Base-by-base conservation (phyloP, 2,888 invertebrate genomes). In the Trypoxylon attenuatum region DNA sequence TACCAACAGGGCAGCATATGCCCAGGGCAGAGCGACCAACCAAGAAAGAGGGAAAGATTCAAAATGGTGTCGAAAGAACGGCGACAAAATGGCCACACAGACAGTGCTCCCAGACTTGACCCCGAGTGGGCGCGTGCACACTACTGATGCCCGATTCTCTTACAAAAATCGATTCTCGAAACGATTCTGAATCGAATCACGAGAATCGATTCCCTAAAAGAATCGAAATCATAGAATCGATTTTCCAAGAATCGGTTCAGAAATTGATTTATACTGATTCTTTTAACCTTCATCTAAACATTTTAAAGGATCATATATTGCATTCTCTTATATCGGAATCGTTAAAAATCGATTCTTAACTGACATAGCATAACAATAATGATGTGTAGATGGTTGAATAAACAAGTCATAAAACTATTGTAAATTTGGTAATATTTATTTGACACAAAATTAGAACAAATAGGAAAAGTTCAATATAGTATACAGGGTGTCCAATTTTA, bases 131-230 rank as follows among this genome's bases (percentile, higher is more conserved):
- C n/a, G n/a, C n/a, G n/a, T n/a, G n/a, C n/a, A n/a, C n/a, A 25
- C 13, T 56, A 52, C 19, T 19, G 58, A 25, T 59, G 46, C 52
- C 45, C 39, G 22, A 59, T 59, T 59, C 25, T 59, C n/a, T 27
- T 42, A 13, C 1, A 33, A 43, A 15, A 52, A 43, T 51, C 43
- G 57, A 51, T 58, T 43, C 15, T 50, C 23, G 43, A 52, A 43
- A 52, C 45, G 51, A 52, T 42, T 15, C 45, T 38, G 15, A 53
- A 58, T 52, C 39, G 42, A 57, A 29, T 41, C 5, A 6, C 25
- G 41, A 19, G 19, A 25, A 25, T 8, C 25, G 25, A 25, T 25
- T 25, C 25, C 25, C 25, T 25, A 25, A 25, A 25, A 5, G 29
- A 58, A 52, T 58, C 25, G 43, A 1, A 6, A 27, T 6, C 6